Conservation (phyloP, 2,113 vertebrate species). For the Tachysurus vachellii region DNA sequence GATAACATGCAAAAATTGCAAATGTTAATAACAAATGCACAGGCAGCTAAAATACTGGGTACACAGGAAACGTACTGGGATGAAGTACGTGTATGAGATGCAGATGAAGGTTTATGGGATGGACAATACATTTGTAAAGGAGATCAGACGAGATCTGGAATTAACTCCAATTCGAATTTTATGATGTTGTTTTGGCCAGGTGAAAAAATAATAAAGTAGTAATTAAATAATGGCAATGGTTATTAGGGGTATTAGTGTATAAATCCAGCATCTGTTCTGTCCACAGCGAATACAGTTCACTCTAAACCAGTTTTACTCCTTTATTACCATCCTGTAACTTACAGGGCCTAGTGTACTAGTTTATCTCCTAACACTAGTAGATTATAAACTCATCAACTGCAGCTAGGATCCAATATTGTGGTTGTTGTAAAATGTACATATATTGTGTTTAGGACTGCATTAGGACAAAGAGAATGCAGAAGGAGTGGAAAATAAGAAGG, state of each 20-base stretch:
- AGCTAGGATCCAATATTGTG: not conserved
- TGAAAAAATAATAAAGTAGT: not conserved
- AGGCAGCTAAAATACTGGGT: no score
- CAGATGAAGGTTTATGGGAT: no score
- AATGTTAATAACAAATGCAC: no score
- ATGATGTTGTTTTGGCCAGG: not conserved
- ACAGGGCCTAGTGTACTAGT: not conserved
- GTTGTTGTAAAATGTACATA: not conserved
- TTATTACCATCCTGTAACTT: not conserved
- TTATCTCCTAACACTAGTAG: not conserved
- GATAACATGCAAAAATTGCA: no score
- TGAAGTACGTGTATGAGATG: no score
- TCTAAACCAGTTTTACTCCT: not conserved
- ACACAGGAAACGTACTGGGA: no score
- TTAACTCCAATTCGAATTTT: not conserved
- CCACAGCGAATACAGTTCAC: not conserved
- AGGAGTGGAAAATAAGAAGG: not conserved
- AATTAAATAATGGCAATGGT: no score
- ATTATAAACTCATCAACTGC: not conserved
- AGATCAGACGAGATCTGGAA: no score
- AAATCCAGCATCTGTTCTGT: not conserved
- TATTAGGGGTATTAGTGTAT: not conserved
- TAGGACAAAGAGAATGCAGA: not conserved
- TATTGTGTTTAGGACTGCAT: not conserved
- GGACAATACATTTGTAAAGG: no score